Percentiles rank a stretch among this genome's conserved stretches.
phyloP scores from a whole-genome alignment of 30 jellyfish, hydroid and myxozoan genomes.

The Chrysaora quinquecirrha region DNA sequence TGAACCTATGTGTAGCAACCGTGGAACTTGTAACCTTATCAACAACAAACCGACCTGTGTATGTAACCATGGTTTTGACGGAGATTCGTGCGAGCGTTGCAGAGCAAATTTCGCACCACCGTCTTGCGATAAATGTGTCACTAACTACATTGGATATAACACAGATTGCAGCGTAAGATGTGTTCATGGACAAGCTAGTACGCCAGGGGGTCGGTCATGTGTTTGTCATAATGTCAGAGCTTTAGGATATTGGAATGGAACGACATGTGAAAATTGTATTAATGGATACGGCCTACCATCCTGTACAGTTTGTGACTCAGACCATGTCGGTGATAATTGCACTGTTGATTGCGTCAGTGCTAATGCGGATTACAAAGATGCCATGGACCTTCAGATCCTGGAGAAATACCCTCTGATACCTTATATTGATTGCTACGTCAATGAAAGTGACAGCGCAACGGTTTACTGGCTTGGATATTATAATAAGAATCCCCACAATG shows the following conservation, averaged over 20 bases:
- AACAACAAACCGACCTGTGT: conserved; percentile 54
- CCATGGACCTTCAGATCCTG: conserved; percentile 15
- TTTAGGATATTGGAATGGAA: conserved; percentile 59
- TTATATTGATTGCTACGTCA: conserved; percentile 10
- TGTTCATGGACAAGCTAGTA: conserved; percentile 54
- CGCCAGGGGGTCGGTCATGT: conserved; percentile 49
- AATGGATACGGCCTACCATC: conserved; percentile 58
- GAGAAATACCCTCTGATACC: conserved; percentile 51
- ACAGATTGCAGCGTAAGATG: conserved; percentile 60
- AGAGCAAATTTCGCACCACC: conserved; percentile 50
- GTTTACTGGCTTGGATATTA: conserved; percentile 65
- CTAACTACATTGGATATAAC: conserved; percentile 62
- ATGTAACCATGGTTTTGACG: conserved; percentile 66
- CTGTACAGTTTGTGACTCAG: conserved; percentile 50
- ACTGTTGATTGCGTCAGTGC: conserved; percentile 56
- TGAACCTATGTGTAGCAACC: conserved; percentile 53
- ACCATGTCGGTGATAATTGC: conserved; percentile 46
- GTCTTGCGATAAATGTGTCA: conserved; percentile 46
- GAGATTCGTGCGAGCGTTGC: conserved; percentile 61
- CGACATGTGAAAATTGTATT: conserved; percentile 55
- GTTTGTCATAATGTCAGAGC: conserved; percentile 33
- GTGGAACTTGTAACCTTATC: conserved; percentile 42
- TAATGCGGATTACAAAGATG: conserved; percentile 51
- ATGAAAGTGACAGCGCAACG: neutral
- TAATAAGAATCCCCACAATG: conserved; percentile 33